Evolutionary conservation across 2,113 vertebrate genomes (phyloP).

Genomic region (Scophthalmus maximus): DNA sequence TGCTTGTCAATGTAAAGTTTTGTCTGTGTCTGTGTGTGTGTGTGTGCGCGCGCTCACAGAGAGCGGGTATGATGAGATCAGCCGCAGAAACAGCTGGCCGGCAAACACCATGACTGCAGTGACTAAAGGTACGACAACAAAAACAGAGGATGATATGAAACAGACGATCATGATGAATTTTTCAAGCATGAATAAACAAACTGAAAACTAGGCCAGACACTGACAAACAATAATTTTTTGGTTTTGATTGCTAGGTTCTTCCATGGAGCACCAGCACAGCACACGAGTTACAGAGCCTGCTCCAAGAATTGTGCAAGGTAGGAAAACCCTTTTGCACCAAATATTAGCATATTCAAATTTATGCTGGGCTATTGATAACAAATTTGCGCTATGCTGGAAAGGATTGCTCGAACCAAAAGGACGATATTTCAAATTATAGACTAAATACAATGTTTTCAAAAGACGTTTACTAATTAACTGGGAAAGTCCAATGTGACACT

Average conservation of each 20-base stretch:
- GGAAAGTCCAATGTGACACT: too few species aligned
- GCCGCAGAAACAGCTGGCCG: slow-evolving; percentile 84
- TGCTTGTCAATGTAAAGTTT: slow-evolving; percentile 29
- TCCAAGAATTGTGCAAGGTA: slow-evolving; percentile 77
- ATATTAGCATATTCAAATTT: neutral
- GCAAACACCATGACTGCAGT: slow-evolving; percentile 74
- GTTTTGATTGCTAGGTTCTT: slow-evolving; percentile 75
- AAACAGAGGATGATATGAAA: neutral
- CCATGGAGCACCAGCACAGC: slow-evolving; percentile 81
- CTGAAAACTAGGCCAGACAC: neutral
- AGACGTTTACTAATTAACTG: too few species aligned
- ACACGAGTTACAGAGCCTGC: slow-evolving; percentile 76
- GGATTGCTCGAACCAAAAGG: too few species aligned
- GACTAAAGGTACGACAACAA: slow-evolving; percentile 76
- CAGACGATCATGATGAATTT: neutral
- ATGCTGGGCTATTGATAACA: too few species aligned
- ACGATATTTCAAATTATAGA: too few species aligned
- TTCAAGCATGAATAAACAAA: slow-evolving; percentile 1
- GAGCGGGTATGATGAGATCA: slow-evolving; percentile 83
- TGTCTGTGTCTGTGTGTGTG: slow-evolving; percentile 21
- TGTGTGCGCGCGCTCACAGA: slow-evolving; percentile 65
- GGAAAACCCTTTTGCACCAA: neutral
- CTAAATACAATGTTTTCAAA: too few species aligned
- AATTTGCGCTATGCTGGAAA: too few species aligned
- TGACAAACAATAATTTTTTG: too few species aligned